Base-by-base conservation (phyloP, 92 coral and sea anemone genomes). In the Phenganax stokvisi region DNA sequence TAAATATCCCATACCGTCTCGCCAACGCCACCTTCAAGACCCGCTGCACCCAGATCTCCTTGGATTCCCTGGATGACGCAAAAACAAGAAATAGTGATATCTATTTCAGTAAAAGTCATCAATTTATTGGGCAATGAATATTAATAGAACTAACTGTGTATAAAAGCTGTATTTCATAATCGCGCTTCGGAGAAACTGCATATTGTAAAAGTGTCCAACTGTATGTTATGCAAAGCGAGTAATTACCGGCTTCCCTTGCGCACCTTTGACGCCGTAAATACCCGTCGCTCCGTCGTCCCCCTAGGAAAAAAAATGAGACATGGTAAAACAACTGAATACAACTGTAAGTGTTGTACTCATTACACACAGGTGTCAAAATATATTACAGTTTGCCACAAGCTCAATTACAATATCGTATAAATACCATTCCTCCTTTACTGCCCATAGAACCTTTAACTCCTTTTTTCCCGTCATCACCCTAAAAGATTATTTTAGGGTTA, bases 401-500 rank as follows among this genome's bases (percentile, higher is more conserved):
- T 74, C 8, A 28, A 55, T 20, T 20, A 20, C 25, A 20, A 20
- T 20, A 20, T 20, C 25, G 25, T 20, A 20, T 20, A 20, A 20
- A 20, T 87, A 87, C 89, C 85, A 58, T 78, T 71, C 54, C 80
- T 84, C 89, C 89, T 31, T 73, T 61, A n/a, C 12, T 51, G 16
- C 89, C 89, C 47, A 67, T 73, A 31, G 81, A 78, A 17, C 89
- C 89, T 79, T 78, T 69, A 44, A 60, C 65, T 56, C 89, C 89
- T 9, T 51, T 44, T 20, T 83, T 78, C 10, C 89, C 89, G 74
- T 87, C 74, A 0, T 64, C 37, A 12, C 80, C 64, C 79, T 75
- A 76, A 57, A 64, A 72, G 27, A 54, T 54, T 54, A n/a, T 54
- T 37, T 1, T 3, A 47, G 44, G 31, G 10, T 52, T 17, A 3